Base-by-base conservation (phyloP, 1,140 invertebrate genomes). In the Drosophila bifasciata region DNA sequence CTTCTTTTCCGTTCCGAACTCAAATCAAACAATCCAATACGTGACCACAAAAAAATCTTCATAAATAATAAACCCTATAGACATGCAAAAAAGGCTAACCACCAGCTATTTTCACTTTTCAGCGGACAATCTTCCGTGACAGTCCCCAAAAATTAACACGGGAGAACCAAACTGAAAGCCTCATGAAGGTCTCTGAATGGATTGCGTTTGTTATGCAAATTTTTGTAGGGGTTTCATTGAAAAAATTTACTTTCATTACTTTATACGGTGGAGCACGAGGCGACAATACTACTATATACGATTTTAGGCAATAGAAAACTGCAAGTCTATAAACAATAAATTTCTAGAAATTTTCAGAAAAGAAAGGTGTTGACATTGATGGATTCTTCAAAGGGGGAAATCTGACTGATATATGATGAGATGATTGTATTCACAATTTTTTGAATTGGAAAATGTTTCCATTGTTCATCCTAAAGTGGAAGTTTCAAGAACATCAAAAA, bases 241-340 rank as follows among this genome's bases (percentile, higher is more conserved):
- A 83, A 78, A 88, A 57, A 88, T 88, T 66, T 83, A 86, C 81
- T 86, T 86, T 86, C 78, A 71, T 86, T 86, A 71, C 81, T 59
- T 73, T 75, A 61, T 78, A 71, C 45, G 81, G 83, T 11, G 32
- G 3, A 13, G 11, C 32, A 9, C 36, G n/a, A 28, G 45, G 17
- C 19, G 46, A 23, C 40, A 44, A 40, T 40, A 36, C 25, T 40
- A 36, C 25, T 58, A 39, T 36, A 39, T 66, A 43, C 28, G 44
- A 40, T 68, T 76, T 76, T 58, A 40, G 68, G 62, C 13, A 19
- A 67, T 62, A 83, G 79, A 79, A 83, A 83, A 61, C 57, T 23
- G 16, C 21, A 5, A 19, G 8, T 45, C 43, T 21, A 21, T 17
- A 11, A 64, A 16, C 40, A 21, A 13, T 6, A 40, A 39, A 15